Evolutionary conservation across 1,140 invertebrate species (phyloP), one percentile per base, ranked within the genome.

Genomic region (Ephestia elutella): DNA sequence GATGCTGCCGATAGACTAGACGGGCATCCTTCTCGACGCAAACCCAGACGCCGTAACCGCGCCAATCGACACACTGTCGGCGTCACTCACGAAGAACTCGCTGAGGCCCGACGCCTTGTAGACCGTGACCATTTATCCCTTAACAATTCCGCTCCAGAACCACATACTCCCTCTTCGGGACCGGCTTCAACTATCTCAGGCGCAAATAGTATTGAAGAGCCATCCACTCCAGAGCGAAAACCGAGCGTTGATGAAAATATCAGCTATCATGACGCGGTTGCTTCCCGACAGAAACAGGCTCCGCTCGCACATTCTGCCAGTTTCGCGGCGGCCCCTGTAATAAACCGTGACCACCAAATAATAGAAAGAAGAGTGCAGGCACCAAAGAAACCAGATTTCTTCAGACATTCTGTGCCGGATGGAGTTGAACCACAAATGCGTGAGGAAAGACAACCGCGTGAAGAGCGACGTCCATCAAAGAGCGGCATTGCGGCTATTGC

Each of bases 31-130:
- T n/a, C n/a, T n/a, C n/a, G 78, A 15, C 71, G 77, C 5, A 66
- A 70, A 8, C 68, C 75, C 2, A 70, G 80, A 13, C 74, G 89
- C 1, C 85, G 89, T 19, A 87, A 78, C 58, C 89, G 91, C 32
- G 89, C 90, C 28, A 91, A 91, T 30, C 89, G 95, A 2, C 94
- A 96, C 71, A 96, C 95, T 0, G 94, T 96, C 3, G 95, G 94
- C 15, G 95, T 96, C 0, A 95, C 93, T 3, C 89, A 90, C 0
- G 94, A 95, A 74, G 95, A 96, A 68, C 80, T 96, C 20, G 94
- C 92, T 0, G 91, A 93, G 62, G 95, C 95, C 0, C 89, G 95
- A 49, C 91, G 92, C 55, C 91, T 94, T 71, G 90, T 96, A 44
- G 92, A 94, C 69, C 90, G 94, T 63, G 92, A 92, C 71, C 86